Evolutionary conservation across 2,113 vertebrate genomes (phyloP).

Genomic region (Cacatua alba): DNA sequence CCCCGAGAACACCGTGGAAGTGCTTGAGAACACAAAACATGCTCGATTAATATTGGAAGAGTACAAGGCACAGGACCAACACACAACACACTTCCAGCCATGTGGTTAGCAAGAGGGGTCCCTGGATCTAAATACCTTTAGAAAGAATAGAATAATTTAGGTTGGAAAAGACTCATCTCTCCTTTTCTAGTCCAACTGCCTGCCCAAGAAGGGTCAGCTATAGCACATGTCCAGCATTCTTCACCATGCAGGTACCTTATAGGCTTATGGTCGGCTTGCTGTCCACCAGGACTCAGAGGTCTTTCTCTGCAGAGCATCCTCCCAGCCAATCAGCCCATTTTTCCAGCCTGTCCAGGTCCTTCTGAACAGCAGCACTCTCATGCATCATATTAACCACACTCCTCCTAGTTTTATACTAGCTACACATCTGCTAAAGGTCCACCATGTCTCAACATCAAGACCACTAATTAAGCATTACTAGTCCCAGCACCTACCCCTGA

Average conservation of each 20-base stretch:
- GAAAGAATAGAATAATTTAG: not conserved
- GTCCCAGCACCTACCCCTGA: not conserved
- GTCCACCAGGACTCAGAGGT: not conserved
- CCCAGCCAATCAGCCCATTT: not conserved
- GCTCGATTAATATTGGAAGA: not conserved
- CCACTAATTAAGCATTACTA: not conserved
- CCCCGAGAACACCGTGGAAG: not conserved
- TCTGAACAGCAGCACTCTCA: not conserved
- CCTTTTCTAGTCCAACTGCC: not conserved
- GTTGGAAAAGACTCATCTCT: not conserved
- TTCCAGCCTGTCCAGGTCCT: not conserved
- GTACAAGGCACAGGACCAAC: not conserved
- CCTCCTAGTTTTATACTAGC: not conserved
- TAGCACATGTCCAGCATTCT: not conserved
- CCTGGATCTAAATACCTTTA: not conserved
- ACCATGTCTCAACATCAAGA: not conserved
- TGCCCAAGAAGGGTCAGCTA: not conserved
- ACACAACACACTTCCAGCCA: not conserved
- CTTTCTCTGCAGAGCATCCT: not conserved
- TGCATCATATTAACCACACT: not conserved
- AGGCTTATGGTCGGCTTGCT: not conserved
- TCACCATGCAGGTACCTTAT: not conserved
- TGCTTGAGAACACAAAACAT: not conserved
- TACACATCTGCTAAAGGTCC: not conserved
- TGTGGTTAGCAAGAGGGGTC: not conserved